These are phyloP conservation scores for Solenodon paradoxus DNA, from an alignment of 2,113 vertebrate genomes.

Conservation along the genomic window DNA sequence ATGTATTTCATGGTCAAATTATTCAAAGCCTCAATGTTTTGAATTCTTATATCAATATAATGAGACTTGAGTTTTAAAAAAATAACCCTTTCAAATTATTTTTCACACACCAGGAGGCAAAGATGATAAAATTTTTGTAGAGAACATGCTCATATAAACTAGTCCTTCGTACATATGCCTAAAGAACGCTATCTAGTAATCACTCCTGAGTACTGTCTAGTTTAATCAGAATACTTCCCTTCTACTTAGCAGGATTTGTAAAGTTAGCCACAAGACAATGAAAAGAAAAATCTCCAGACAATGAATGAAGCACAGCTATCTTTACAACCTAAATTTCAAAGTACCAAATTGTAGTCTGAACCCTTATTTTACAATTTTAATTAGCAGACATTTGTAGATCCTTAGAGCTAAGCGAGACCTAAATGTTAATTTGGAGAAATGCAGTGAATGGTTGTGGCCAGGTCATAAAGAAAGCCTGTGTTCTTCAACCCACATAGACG, in stretches of 20 bases:
- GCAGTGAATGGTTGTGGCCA: neutral
- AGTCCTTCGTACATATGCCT: neutral
- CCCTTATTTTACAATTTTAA: neutral
- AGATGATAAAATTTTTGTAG: neutral
- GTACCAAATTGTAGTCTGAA: neutral
- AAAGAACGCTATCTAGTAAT: neutral
- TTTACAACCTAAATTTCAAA: neutral
- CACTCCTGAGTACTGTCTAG: neutral
- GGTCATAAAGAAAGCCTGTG: neutral
- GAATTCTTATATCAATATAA: neutral
- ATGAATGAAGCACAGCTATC: neutral
- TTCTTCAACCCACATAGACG: neutral
- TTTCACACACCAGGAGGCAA: neutral
- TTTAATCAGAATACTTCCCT: neutral
- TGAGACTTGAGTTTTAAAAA: neutral
- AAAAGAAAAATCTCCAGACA: neutral
- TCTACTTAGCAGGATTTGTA: neutral
- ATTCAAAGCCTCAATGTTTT: neutral
- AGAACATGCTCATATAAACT: neutral
- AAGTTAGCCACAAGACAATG: neutral
- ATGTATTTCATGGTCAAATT: neutral
- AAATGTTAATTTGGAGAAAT: slow-evolving; percentile 41
- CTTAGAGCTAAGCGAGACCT: neutral
- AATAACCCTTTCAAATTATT: neutral
- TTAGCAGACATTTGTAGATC: neutral